phyloP scores from a whole-genome alignment of 2,888 invertebrate species.

The Platycnemis pennipes region DNA sequence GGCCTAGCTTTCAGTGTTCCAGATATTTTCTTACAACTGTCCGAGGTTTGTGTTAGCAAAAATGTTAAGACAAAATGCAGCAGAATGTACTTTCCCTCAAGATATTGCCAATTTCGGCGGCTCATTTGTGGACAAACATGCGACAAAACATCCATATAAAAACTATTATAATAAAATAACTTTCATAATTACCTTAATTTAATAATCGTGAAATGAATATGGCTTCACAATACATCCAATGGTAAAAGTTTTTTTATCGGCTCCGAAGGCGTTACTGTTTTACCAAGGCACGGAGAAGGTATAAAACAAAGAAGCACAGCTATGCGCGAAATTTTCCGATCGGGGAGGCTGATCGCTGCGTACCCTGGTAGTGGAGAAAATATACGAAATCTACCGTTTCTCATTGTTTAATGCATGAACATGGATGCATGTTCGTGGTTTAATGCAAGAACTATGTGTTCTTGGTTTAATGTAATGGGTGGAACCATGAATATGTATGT shows the following conservation, averaged over 20 bases:
- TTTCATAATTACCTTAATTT: not conserved
- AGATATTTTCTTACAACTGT: not conserved
- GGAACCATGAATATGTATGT: too few relatives aligned
- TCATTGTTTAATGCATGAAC: too few relatives aligned
- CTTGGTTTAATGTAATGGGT: too few relatives aligned
- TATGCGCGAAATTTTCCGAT: not conserved
- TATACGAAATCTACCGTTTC: too few relatives aligned
- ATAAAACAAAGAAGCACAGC: not conserved
- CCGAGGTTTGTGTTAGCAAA: not conserved
- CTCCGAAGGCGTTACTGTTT: conserved; percentile 36
- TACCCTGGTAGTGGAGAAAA: too few relatives aligned
- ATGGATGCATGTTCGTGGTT: too few relatives aligned
- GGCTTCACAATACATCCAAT: not conserved
- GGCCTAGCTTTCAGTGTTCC: not conserved
- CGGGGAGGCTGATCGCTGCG: too few relatives aligned
- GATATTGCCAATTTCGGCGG: not conserved
- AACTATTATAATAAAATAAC: not conserved
- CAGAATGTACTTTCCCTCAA: not conserved
- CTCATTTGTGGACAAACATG: not conserved
- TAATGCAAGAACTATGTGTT: too few relatives aligned
- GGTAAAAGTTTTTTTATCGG: not conserved
- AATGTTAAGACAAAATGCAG: not conserved
- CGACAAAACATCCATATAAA: not conserved
- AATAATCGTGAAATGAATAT: not conserved
- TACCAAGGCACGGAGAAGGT: conserved; percentile 56